Evolutionary conservation across 2,113 vertebrate genomes (phyloP).

Genomic region (Rhineura floridana): DNA sequence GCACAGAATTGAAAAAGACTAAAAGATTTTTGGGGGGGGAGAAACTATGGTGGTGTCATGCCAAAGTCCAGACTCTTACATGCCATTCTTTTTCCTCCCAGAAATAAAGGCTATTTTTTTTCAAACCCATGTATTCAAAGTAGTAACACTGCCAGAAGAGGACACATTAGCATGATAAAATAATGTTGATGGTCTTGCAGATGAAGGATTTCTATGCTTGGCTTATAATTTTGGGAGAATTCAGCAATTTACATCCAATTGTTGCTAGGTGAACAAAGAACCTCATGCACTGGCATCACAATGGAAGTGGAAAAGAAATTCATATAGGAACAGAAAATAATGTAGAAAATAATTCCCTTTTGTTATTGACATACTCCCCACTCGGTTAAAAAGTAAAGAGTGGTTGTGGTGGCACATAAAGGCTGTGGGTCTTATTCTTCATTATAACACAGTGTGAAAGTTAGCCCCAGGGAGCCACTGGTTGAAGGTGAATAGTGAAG

Average conservation of each 20-base stretch:
- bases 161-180: conserved; percentile 45
- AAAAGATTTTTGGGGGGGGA: conserved; percentile 54
- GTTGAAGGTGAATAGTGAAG: conserved; percentile 38
- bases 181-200: conserved; percentile 26
- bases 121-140: conserved; percentile 38
- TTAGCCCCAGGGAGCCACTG: conserved; percentile 14
- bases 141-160: conserved; percentile 34
- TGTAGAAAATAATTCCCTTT: conserved; percentile 4
- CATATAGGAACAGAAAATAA: conserved; percentile 36
- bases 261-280: conserved; percentile 3
- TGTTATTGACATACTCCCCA: background rate
- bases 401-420: conserved; percentile 43
- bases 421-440: conserved; percentile 38
- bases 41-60: conserved; percentile 67
- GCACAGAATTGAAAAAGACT: no score
- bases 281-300: conserved; percentile 24
- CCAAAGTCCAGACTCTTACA: conserved; percentile 58
- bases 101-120: conserved; percentile 25
- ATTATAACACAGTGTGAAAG: conserved; percentile 20
- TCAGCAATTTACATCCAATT: conserved; percentile 35
- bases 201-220: conserved; percentile 32
- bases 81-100: conserved; percentile 45
- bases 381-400: conserved; percentile 2
- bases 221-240: conserved; percentile 43
- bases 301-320: conserved; percentile 39